Evolutionary conservation across 1,140 invertebrate genomes (phyloP).

Genomic region (Cydia fagiglandana): DNA sequence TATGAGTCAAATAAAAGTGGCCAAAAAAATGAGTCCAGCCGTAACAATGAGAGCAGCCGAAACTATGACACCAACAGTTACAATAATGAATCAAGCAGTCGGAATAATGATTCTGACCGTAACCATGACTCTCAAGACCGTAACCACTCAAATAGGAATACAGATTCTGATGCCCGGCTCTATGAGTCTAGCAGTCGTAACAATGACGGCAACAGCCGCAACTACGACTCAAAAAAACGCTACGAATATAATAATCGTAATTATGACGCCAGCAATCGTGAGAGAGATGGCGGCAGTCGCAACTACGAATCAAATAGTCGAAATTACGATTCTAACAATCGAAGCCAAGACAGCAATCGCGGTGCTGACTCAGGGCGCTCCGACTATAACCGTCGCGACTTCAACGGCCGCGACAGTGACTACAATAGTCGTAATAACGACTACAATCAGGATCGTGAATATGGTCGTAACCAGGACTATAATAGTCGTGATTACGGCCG

Average conservation of each 20-base stretch:
- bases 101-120: constrained; percentile 40
- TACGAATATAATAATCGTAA: constrained; percentile 38
- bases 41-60: constrained; percentile 27
- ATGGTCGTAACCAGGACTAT: not conserved
- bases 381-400: constrained; percentile 10
- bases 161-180: constrained; percentile 36
- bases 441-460: constrained; percentile 18
- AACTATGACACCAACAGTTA: constrained; percentile 39
- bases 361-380: not conserved
- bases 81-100: constrained; percentile 41
- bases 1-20: constrained; percentile 38
- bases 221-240: constrained; percentile 10
- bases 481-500: constrained; percentile 1
- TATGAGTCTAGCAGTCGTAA: constrained; percentile 40
- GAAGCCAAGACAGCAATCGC: not conserved
- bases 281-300: constrained; percentile 45
- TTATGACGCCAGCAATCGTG: constrained; percentile 46
- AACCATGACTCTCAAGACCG: constrained; percentile 35
- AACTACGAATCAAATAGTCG: constrained; percentile 29
- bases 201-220: constrained; percentile 47
- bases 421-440: constrained; percentile 29
- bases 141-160: constrained; percentile 48
- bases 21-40: constrained; percentile 13
- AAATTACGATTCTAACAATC: constrained; percentile 22
- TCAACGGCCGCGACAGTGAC: constrained; percentile 9